Evolutionary conservation across 2,888 invertebrate genomes (phyloP), one percentile per base, ranked within the genome.

Genomic region (Cataglyphis altisquamis): DNA sequence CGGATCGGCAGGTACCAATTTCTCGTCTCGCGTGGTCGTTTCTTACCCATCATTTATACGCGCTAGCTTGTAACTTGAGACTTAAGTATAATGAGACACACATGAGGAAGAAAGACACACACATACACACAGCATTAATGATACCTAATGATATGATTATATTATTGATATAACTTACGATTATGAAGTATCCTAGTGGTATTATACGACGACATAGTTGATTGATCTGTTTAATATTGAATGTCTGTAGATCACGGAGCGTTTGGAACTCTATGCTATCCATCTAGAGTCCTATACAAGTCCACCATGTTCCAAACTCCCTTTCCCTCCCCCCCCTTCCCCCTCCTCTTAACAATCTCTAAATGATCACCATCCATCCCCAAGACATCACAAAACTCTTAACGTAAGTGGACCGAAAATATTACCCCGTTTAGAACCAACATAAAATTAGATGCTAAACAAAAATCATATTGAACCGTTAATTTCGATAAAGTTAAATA

Each of bases 201-300:
- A 94, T 94, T 92, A 93, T 93, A 94, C 92, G 94, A 94, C 91
- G 93, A 94, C 92, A 94, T 94, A 94, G 94, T 94, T 94, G 93
- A 94, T 93, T 94, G 94, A 94, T 94, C 94, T 94, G 94, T 94
- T 94, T 94, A 93, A 94, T 94, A 94, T 94, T 94, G 94, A 94
- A 94, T 94, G 94, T 94, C 93, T 94, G 94, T 94, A 94, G 94
- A 94, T 93, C 93, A 94, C 92, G 92, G 94, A 94, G 94, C 94
- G 94, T 94, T 94, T 94, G 94, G 94, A 94, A 94, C 94, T 94
- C 94, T 94, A 93, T 94, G 94, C 94, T 94, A 93, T 91, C 93
- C 92, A 93, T 92, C 91, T 90, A 94, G 89, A 90, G 89, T 86
- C 89, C 89, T 86, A 80, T 39, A 70, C 83, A 60, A 70, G 84